A percentile compares a stretch with the other conserved stretches of the same genome.
Evolutionary conservation across 2,888 invertebrate genomes (phyloP).

Genomic region (Celastrina argiolus): DNA sequence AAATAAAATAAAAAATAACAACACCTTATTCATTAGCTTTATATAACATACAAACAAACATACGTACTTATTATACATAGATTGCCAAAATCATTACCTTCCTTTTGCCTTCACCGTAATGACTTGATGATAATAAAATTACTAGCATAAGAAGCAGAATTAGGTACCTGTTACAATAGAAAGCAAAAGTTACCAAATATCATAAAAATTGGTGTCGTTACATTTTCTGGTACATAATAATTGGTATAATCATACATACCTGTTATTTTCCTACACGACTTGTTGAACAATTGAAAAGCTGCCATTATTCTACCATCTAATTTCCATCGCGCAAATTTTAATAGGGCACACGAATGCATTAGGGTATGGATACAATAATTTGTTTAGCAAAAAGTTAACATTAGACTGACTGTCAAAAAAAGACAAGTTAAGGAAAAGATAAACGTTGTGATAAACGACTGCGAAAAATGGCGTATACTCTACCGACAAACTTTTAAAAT

Average conservation of each 20-base stretch:
- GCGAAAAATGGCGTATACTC: too few species aligned
- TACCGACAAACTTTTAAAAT: too few species aligned
- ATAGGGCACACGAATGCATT: constrained; percentile 36
- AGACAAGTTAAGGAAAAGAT: too few species aligned
- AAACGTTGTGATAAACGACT: too few species aligned
- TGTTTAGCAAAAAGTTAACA: background rate
- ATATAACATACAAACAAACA: too few species aligned
- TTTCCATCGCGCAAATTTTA: constrained; percentile 55
- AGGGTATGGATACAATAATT: background rate
- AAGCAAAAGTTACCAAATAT: background rate
- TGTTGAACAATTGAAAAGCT: constrained; percentile 57
- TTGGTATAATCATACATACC: constrained; percentile 55
- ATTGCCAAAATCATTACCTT: too few species aligned
- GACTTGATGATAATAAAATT: background rate
- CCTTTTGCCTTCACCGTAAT: too few species aligned
- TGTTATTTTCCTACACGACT: constrained; percentile 62
- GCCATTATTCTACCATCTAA: constrained; percentile 53
- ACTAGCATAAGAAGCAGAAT: background rate
- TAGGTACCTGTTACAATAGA: background rate
- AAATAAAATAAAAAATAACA: too few species aligned
- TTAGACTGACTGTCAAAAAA: too few species aligned
- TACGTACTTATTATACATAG: too few species aligned
- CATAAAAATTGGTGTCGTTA: constrained; percentile 32
- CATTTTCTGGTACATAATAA: constrained; percentile 59
- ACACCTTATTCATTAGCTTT: too few species aligned